A percentile compares a stretch with the other conserved stretches of the same genome.
These are phyloP conservation scores for Bos taurus DNA, from an alignment of 2,113 vertebrate genomes.

Conservation along the genomic window ARS-UCD2.0 NC_037334.1:40949501-40950000, in stretches of 20 bases:
- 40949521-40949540: not conserved
- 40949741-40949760: not conserved
- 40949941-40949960: not conserved
- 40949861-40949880: not conserved
- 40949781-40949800: not conserved
- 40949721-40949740: not conserved
- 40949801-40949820: not conserved
- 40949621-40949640: not conserved
- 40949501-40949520: not conserved
- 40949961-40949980: not conserved
- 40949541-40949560: not conserved
- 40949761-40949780: not conserved
- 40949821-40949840: not conserved
- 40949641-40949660: not conserved
- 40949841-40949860: not conserved
- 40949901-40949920: not conserved
- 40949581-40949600: not conserved
- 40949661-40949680: not conserved
- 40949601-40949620: not conserved
- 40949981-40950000: not conserved
- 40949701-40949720: not conserved
- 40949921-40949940: not conserved
- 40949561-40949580: not conserved
- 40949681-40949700: not conserved
- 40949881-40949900: not conserved